phyloP scores from a whole-genome alignment of 2,113 vertebrate genomes.

The Heptranchias perlo region DNA sequence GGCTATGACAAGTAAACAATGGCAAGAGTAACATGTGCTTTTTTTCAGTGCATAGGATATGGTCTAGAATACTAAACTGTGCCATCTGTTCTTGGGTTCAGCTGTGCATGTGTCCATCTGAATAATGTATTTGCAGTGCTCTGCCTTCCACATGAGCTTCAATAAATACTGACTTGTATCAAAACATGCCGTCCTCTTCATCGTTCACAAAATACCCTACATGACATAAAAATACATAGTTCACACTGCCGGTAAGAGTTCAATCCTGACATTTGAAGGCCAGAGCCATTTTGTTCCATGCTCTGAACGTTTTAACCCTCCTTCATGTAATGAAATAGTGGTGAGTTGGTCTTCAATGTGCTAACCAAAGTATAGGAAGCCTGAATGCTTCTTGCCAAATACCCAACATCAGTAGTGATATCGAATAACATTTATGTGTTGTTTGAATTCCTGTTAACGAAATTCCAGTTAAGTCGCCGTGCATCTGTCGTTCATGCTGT shows the following conservation, averaged over 20 bases:
- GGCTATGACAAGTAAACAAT: constrained; percentile 21
- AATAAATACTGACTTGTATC: constrained; percentile 32
- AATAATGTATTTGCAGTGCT: constrained; percentile 44
- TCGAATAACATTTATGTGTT: not conserved
- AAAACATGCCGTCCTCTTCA: constrained; percentile 46
- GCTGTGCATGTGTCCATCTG: constrained; percentile 44
- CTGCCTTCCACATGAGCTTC: not conserved
- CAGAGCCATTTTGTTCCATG: not conserved
- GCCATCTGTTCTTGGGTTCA: constrained; percentile 59
- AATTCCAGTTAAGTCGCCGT: not conserved
- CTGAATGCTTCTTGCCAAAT: not conserved
- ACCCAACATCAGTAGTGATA: not conserved
- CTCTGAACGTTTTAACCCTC: not conserved
- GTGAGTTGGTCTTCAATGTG: not conserved
- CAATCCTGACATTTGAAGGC: constrained; percentile 44
- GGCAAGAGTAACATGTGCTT: constrained; percentile 51
- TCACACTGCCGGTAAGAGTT: not conserved
- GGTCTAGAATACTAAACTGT: constrained; percentile 35
- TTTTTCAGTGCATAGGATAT: not conserved
- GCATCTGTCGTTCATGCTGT: not conserved
- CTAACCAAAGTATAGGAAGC: not conserved
- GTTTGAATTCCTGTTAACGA: not conserved
- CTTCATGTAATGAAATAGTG: not conserved
- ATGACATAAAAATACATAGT: not conserved
- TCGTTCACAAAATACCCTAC: constrained; percentile 39